Evolutionary conservation across 2,888 invertebrate species (phyloP), one percentile per base, ranked within the genome.

Genomic region (Folsomia candida): DNA sequence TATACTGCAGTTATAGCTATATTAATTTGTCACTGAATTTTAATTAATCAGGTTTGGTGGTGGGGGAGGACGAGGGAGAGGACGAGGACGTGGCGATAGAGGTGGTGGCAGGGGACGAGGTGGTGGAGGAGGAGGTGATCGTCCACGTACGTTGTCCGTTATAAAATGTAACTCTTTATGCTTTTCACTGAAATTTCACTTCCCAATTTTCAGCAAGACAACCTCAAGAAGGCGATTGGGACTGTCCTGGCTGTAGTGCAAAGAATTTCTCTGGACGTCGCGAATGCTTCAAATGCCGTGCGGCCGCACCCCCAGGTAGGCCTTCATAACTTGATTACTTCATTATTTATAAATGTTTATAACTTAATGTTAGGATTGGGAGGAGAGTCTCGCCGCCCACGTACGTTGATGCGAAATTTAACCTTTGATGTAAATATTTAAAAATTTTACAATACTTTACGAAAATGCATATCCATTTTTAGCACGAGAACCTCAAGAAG

Each of bases 241-340:
- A 14, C 2, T 71, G 71, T 47, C 24, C 63, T 1, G 65, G 57
- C 24, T 37, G 37, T 24, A 22, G 59, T 18, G 57, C n/a, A 1
- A 68, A 18, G n/a, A 71, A 71, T 26, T 71, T 71, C 27, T 9
- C 58, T 4, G 3, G 24, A 2, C 37, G 68, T 1, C 2, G 2
- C n/a, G 51, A 63, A 22, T 68, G 71, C 26, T 68, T 27, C 26
- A 71, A 68, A 37, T 71, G 71, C 22, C 24, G 64, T 9, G 62
- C 59, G 3, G 24, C 47, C 3, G 63, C 67, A 51, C 71, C 71
- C 6, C 59, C 14, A n/a, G 67, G 47, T 64, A 37, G 11, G 22
- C 61, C n/a, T 61, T 61, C 18, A 59, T 9, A 22, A 3, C 22
- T 6, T n/a, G n/a, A 59, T 59, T 18, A 6, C 26, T 59, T 47